Conservation (phyloP, 30 jellyfish, hydroid and myxozoan species). For the Haliclystus octoradiatus region DNA sequence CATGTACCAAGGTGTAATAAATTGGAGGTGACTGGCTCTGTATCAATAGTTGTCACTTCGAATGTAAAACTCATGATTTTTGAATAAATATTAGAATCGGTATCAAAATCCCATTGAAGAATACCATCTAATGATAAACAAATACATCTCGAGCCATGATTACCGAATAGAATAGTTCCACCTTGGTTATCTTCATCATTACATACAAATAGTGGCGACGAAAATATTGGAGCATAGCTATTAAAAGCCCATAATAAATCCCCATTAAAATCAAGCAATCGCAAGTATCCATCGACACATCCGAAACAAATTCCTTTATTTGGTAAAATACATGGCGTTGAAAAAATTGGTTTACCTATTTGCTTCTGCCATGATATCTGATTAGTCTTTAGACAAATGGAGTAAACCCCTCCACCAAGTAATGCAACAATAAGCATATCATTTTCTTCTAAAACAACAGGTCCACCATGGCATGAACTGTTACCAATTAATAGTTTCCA, state of each 20-base stretch:
- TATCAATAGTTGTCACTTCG: too few species aligned
- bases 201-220: constrained; percentile 43
- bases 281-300: constrained; percentile 48
- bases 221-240: constrained; percentile 55
- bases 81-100: constrained; percentile 27
- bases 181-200: neutral
- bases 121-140: constrained; percentile 35
- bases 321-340: constrained; percentile 35
- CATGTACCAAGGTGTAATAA: constrained; percentile 4
- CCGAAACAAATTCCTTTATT: constrained; percentile 16
- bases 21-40: too few species aligned
- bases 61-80: too few species aligned
- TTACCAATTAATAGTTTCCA: constrained; percentile 36
- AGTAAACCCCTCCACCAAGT: constrained; percentile 28
- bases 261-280: constrained; percentile 15
- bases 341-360: constrained; percentile 45
- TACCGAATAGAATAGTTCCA: constrained; percentile 26
- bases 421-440: constrained; percentile 23
- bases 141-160: constrained; percentile 39
- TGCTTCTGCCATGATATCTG: constrained; percentile 25
- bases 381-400: constrained; percentile 21
- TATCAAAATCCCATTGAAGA: constrained; percentile 41
- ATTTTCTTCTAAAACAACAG: constrained; percentile 23
- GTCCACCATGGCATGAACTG: constrained; percentile 64
- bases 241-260: constrained; percentile 34